Percentiles rank a stretch among this genome's conserved stretches.
These are phyloP conservation scores for Xanthia togata DNA, from an alignment of 2,888 invertebrate species.

Conservation along the genomic window DNA sequence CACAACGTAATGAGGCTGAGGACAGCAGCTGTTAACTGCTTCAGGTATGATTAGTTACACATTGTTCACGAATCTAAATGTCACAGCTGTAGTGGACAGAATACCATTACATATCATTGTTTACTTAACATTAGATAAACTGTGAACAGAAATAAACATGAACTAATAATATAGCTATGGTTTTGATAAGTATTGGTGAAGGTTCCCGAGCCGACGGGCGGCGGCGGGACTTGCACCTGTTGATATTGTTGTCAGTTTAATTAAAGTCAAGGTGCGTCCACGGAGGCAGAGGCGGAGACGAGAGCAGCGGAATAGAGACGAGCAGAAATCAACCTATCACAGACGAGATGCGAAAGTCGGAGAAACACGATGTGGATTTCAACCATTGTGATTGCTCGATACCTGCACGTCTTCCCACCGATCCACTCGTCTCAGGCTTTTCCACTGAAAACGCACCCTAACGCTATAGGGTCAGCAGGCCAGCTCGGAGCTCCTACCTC, in stretches of 20 bases:
- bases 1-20: slow-evolving; percentile 24
- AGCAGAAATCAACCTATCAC: not conserved
- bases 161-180: not conserved
- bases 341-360: not conserved
- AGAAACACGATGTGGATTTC: not conserved
- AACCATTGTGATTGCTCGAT: not conserved
- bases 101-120: not conserved
- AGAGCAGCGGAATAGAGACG: not conserved
- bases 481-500: not conserved
- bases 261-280: not conserved
- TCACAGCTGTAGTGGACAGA: slow-evolving; percentile 1
- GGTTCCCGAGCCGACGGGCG: not conserved
- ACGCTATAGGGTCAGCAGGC: not conserved
- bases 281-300: not conserved
- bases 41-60: slow-evolving; percentile 22
- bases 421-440: not conserved
- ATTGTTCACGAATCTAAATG: slow-evolving; percentile 6
- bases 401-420: not conserved
- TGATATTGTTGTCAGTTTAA: no score
- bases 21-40: slow-evolving; percentile 14
- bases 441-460: not conserved
- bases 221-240: slow-evolving; percentile 8
- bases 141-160: not conserved
- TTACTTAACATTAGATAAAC: slow-evolving; percentile 16
- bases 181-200: not conserved